phyloP scores from a whole-genome alignment of 2,113 vertebrate genomes.

The Platysteira castanea region DNA sequence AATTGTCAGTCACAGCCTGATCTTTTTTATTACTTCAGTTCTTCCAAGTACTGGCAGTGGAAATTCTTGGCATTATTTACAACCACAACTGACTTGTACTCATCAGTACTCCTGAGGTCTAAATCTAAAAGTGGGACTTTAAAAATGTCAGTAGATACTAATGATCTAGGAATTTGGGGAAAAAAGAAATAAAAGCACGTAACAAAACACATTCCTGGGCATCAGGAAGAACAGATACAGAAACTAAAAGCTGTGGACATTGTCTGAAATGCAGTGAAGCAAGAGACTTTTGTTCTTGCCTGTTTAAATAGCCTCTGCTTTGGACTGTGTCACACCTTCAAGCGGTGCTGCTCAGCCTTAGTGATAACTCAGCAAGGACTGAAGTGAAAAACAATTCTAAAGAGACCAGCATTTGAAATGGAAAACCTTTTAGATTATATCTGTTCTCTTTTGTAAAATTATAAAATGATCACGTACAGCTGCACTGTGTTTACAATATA shows the following conservation, averaged over 20 bases:
- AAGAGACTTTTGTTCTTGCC: background rate
- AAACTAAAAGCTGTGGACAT: background rate
- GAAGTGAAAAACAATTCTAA: background rate
- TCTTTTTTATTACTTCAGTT: constrained; percentile 63
- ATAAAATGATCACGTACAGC: background rate
- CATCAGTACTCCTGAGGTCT: constrained; percentile 24
- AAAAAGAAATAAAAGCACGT: background rate
- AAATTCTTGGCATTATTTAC: constrained; percentile 42
- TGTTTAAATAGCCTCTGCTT: background rate
- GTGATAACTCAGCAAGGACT: background rate
- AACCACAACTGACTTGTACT: background rate
- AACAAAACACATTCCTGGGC: background rate
- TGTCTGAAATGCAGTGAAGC: background rate
- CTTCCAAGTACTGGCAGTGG: background rate
- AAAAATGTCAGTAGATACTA: background rate
- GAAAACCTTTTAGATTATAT: background rate
- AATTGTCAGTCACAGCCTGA: constrained; percentile 24
- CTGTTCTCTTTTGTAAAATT: background rate
- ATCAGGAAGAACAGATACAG: background rate
- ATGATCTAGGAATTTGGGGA: background rate
- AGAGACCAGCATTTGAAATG: background rate
- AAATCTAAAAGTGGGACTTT: background rate
- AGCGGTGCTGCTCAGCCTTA: background rate
- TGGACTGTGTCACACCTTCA: background rate
- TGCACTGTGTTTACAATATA: background rate